Conservation (phyloP, 2,113 vertebrate species). For the Noturus placidus region DNA sequence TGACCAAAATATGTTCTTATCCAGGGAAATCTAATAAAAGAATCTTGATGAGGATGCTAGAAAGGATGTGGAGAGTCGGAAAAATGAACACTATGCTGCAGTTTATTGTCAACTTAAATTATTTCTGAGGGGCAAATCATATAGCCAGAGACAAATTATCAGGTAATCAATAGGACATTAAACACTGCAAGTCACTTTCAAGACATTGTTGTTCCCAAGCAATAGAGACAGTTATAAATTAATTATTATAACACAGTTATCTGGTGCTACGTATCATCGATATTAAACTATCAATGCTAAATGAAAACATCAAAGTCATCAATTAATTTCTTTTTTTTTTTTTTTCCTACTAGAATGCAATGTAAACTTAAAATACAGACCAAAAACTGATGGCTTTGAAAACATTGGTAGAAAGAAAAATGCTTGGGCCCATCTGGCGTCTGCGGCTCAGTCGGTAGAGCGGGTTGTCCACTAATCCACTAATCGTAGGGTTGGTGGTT, state of each 20-base stretch:
- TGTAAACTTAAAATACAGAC: background rate
- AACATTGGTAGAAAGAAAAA: background rate
- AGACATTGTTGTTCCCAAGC: background rate
- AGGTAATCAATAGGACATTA: background rate
- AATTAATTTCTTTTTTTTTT: background rate
- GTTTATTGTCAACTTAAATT: background rate
- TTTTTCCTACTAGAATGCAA: background rate
- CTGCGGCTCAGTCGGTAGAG: too few relatives aligned
- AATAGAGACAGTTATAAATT: background rate
- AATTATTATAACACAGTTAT: background rate
- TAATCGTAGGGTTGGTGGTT: too few relatives aligned
- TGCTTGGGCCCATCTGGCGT: background rate
- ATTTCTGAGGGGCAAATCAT: conserved; percentile 3
- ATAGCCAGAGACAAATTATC: background rate
- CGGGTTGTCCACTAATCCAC: too few relatives aligned
- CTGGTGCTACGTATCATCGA: background rate
- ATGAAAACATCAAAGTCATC: background rate
- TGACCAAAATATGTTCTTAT: background rate
- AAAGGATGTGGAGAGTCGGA: background rate
- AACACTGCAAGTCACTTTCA: background rate
- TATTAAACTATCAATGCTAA: background rate
- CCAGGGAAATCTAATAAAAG: background rate
- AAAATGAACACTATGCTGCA: background rate
- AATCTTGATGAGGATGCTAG: background rate
- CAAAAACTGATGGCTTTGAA: background rate